These are phyloP conservation scores for Sphyrna mokarran DNA, from an alignment of 2,113 vertebrate genomes.

Conservation along the genomic window DNA sequence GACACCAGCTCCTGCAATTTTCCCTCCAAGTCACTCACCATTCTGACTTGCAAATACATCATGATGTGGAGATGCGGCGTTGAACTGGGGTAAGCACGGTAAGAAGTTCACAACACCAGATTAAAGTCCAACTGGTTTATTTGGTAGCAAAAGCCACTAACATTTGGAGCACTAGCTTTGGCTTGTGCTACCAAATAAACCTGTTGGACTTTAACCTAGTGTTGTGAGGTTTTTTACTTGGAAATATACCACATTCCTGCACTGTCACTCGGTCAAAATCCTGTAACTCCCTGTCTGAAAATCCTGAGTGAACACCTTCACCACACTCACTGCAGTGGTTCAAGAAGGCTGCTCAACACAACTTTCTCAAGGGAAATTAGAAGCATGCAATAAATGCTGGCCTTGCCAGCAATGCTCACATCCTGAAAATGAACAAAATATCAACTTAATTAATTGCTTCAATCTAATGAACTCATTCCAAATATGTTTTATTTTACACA, in stretches of 20 bases:
- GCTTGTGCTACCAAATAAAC: too few species aligned
- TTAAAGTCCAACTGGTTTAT: too few species aligned
- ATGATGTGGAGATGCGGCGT: too few species aligned
- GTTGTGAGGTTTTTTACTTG: not conserved
- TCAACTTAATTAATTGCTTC: constrained; percentile 41
- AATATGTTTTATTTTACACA: not conserved
- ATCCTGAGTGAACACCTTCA: not conserved
- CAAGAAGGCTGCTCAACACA: not conserved
- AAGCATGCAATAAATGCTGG: not conserved
- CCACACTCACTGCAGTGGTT: not conserved
- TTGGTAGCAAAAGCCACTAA: too few species aligned
- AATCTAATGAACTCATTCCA: not conserved
- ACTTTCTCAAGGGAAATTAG: not conserved
- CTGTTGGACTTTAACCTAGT: too few species aligned
- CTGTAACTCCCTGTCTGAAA: not conserved
- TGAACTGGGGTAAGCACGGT: too few species aligned
- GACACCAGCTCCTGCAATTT: not conserved
- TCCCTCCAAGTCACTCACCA: not conserved
- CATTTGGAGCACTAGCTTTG: too few species aligned
- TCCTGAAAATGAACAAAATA: not conserved
- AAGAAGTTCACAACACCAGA: too few species aligned
- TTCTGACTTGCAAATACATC: not conserved
- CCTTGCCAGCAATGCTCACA: not conserved
- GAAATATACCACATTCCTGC: not conserved
- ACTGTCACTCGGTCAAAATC: not conserved